Evolutionary conservation across 2,888 invertebrate genomes (phyloP), one percentile per base, ranked within the genome.

Genomic region (Acholoe squamosa): DNA sequence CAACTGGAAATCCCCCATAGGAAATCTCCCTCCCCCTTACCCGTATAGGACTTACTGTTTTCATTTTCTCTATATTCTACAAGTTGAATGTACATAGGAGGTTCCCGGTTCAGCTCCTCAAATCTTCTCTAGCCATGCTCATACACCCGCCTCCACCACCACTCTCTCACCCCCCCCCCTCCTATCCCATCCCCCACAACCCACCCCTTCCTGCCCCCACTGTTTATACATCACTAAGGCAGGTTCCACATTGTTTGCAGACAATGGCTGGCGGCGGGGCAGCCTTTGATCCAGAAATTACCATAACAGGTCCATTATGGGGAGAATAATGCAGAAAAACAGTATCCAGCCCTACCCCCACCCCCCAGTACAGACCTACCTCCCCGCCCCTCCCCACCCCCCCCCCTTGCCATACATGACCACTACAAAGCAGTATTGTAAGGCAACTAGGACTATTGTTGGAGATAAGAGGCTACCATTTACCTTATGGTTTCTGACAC

Each of bases 281-380:
- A 16, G 14, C 54, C 56, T 86, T 86, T 86, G 86, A 86, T 86
- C 86, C 56, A 22, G 31, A 12, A n/a, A 28, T 56, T 86, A 56
- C 86, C 86, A 86, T 56, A 86, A 86, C 86, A 86, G 12, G 33
- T 7, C 86, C 33, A 56, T 56, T 86, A 86, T 86, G 14, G 56
- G 12, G 22, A 28, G 52, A 54, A 52, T 86, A 86, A 86, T 86
- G 86, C 12, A 86, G 86, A 52, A 52, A 54, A 86, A 86, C 84
- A 84, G n/a, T 77, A 28, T 10, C 84, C 43, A 34, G 43, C 84
- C 43, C 22, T 5, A 22, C 84, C 34, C 16, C 43, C 43, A 1
- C 84, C 34, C 51, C 33, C n/a, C 5, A 19, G 14, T 43, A 10
- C 5, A 43, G 43, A 43, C 43, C 43, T 43, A 7, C 43, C 43